phyloP scores from a whole-genome alignment of 2,888 invertebrate species.

The Rhingia rostrata region DNA sequence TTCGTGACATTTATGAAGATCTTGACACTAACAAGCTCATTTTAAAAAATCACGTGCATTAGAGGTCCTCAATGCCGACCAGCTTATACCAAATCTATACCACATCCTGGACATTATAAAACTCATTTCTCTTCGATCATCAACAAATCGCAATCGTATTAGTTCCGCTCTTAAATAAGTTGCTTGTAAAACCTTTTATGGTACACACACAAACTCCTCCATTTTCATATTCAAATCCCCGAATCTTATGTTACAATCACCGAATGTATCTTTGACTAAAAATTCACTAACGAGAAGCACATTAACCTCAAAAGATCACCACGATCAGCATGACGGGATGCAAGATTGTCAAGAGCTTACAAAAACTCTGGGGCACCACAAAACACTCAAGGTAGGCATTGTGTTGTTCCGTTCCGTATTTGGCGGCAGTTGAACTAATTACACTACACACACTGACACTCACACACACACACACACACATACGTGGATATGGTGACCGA shows the following conservation, averaged over 20 bases:
- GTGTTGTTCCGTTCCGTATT: conserved; percentile 65
- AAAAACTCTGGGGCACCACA: conserved; percentile 18
- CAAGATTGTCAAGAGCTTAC: conserved; percentile 23
- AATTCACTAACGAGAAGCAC: conserved; percentile 59
- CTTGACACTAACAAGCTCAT: no score
- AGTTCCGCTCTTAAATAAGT: no score
- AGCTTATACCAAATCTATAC: no score
- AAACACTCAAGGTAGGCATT: conserved; percentile 34
- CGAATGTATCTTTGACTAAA: conserved; percentile 20
- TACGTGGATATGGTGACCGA: conserved; percentile 43
- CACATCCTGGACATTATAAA: no score
- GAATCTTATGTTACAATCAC: conserved; percentile 35
- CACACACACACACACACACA: conserved; percentile 13
- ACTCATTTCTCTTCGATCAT: no score
- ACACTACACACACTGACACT: conserved; percentile 6
- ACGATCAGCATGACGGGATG: conserved; percentile 17
- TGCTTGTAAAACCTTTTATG: no score
- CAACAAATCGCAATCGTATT: no score
- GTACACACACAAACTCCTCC: neutral
- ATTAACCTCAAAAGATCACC: conserved; percentile 70
- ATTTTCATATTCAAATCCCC: conserved; percentile 19
- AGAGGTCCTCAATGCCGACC: no score
- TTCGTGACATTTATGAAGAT: no score
- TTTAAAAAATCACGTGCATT: no score
- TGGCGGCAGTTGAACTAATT: conserved; percentile 65